phyloP scores from a whole-genome alignment of 2,113 vertebrate genomes.

The Capra hircus region DNA sequence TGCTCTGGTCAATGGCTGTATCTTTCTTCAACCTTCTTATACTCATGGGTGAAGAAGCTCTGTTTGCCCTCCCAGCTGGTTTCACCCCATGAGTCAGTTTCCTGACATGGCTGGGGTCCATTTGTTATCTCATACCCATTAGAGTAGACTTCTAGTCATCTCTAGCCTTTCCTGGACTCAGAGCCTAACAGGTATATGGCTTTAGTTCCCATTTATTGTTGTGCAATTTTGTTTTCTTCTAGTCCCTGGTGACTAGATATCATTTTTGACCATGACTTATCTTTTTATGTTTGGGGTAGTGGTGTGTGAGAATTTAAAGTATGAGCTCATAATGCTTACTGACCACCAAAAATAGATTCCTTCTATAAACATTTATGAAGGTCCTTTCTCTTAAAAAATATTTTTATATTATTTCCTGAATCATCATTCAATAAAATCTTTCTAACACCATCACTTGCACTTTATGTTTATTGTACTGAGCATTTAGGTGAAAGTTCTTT shows the following conservation, averaged over 20 bases:
- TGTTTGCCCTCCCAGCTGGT: neutral
- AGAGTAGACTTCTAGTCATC: neutral
- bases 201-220: neutral
- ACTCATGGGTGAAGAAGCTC: neutral
- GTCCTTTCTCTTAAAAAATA: neutral
- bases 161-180: neutral
- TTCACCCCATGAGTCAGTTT: neutral
- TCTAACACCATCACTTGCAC: neutral
- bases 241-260: neutral
- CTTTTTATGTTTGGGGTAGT: neutral
- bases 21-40: neutral
- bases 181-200: neutral
- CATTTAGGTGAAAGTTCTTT: neutral
- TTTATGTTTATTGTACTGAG: neutral
- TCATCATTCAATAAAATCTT: neutral
- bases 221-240: conserved; percentile 13
- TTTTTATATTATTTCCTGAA: conserved; percentile 13
- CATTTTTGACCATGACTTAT: neutral
- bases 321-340: conserved; percentile 2
- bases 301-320: neutral
- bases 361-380: neutral
- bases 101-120: neutral
- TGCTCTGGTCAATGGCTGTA: neutral
- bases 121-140: neutral
- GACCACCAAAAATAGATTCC: neutral